Conservation (phyloP, 2,113 vertebrate genomes). For the Coreoperca whiteheadi region DNA sequence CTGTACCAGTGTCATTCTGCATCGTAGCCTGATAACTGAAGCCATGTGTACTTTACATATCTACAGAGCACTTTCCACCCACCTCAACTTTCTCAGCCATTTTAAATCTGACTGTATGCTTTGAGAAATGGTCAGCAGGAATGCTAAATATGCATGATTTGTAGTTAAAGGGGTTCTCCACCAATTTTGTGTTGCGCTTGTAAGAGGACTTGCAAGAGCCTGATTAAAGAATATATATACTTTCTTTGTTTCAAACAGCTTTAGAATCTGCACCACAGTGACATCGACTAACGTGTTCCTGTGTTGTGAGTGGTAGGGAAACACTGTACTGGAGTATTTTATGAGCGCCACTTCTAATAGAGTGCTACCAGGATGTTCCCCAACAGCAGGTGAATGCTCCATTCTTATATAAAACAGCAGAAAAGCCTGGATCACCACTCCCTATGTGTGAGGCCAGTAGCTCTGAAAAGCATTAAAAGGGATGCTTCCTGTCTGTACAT, state of each 20-base stretch:
- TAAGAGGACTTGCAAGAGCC: not conserved
- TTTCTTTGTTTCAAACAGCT: not conserved
- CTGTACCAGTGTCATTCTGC: not conserved
- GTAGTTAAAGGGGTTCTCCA: not conserved
- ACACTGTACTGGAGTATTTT: not conserved
- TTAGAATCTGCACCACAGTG: not conserved
- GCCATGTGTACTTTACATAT: too few relatives aligned
- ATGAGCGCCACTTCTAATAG: conserved; percentile 26
- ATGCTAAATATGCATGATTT: not conserved
- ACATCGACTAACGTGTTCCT: not conserved
- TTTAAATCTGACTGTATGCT: not conserved
- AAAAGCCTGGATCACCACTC: conserved; percentile 22
- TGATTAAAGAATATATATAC: not conserved
- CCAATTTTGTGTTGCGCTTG: not conserved
- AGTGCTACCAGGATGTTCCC: not conserved
- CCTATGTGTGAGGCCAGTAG: conserved; percentile 52
- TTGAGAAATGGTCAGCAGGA: not conserved
- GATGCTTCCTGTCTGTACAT: conserved; percentile 46
- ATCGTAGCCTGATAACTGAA: not conserved
- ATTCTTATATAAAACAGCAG: not conserved
- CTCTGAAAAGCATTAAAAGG: conserved; percentile 43
- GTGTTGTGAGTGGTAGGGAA: not conserved
- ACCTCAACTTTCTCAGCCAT: not conserved
- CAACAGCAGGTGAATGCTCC: not conserved
- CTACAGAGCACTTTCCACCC: not conserved